Base-by-base conservation (phyloP, 2,888 invertebrate genomes). In the Cynaeus angustus region DNA sequence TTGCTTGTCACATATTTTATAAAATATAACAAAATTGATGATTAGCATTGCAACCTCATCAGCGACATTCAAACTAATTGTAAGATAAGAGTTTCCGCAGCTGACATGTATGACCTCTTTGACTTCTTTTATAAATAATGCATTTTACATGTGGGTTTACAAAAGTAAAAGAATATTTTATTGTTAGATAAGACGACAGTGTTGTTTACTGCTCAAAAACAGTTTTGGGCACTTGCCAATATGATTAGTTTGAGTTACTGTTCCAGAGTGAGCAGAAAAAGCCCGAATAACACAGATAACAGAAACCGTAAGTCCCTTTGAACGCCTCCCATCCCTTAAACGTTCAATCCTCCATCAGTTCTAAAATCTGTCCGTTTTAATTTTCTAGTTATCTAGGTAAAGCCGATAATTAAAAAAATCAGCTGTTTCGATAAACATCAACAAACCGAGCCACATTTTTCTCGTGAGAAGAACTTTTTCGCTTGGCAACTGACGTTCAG, bases 371-470 rank as follows among this genome's bases (percentile, higher is more conserved):
- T n/a, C 30, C 37, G 37, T 37, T 37, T 2, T n/a, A 37, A n/a
- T 37, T 37, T 4, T 21, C 26, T 6, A 10, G 2, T 21, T 21
- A 4, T 21, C 2, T 21, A 21, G 21, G 21, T 21, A 4, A 21
- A 21, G 21, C 21, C 4, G 21, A 21, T 21, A 33, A 33, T n/a
- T n/a, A 16, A 50, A 50, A 61, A 48, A 61, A 50, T 61, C 61
- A 61, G 61, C 61, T 61, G 61, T 59, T 43, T 43, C 21, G 14
- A 46, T 61, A 61, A 61, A 61, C 61, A 59, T 33, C 48, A 59
- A 61, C 61, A 61, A 37, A 30, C 16, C 7, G 37, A 10, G 13
- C 21, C 21, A 21, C 21, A 21, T 37, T 53, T 37, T 53, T 14
- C 2, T 7, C 48, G 48, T 58, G 61, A 48, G 48, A 61, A 61